Conservation (phyloP, 2,113 vertebrate species). For the Podiceps cristatus region DNA sequence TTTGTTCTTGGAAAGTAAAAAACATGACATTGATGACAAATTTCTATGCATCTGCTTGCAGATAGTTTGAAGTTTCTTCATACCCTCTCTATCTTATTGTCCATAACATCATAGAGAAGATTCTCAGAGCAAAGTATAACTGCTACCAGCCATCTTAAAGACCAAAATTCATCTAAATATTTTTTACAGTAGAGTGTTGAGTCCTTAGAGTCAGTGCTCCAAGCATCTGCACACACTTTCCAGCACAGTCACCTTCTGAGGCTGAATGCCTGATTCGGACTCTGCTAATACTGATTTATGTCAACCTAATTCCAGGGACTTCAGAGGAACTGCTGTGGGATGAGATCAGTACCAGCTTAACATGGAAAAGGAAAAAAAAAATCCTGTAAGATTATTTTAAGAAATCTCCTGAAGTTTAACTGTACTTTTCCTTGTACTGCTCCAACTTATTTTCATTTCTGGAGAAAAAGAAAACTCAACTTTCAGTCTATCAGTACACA, state of each 20-base stretch:
- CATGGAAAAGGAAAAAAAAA: not conserved
- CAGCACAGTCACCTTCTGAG: not conserved
- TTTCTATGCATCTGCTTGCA: not conserved
- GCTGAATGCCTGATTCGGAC: not conserved
- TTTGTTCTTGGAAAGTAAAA: not conserved
- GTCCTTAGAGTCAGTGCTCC: not conserved
- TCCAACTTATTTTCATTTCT: not conserved
- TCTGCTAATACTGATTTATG: not conserved
- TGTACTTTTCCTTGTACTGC: not conserved
- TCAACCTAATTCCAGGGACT: not conserved
- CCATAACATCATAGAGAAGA: not conserved
- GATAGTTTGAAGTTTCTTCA: not conserved
- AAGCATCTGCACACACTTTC: not conserved
- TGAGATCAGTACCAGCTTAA: not conserved
- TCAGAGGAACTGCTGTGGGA: not conserved
- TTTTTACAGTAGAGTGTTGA: not conserved
- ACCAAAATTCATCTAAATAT: not conserved
- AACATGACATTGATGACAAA: not conserved
- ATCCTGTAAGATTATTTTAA: not conserved
- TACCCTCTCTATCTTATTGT: not conserved
- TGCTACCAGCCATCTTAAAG: not conserved
- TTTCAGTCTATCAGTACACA: not conserved
- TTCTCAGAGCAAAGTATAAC: not conserved
- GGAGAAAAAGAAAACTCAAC: not conserved
- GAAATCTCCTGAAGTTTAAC: not conserved